A percentile compares a stretch with the other conserved stretches of the same genome.
Conservation (phyloP, 1,140 invertebrate genomes). For the Drosophila leontia region DNA sequence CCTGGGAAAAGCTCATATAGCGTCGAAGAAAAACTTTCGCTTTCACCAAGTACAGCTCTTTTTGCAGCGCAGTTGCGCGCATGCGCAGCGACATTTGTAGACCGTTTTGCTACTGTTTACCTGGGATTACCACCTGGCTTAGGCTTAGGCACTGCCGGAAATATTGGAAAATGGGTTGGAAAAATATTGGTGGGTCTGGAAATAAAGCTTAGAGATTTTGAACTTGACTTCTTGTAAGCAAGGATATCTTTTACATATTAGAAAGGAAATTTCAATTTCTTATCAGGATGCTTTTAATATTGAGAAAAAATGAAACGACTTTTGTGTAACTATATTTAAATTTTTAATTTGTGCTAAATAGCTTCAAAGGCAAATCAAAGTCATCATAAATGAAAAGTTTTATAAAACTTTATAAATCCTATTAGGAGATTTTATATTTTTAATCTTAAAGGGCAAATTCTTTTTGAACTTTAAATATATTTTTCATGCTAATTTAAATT, state of each 20-base stretch:
- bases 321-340: too few relatives aligned
- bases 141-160: slow-evolving; percentile 2
- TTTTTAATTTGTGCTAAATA: too few relatives aligned
- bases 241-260: background rate
- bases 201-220: too few relatives aligned
- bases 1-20: slow-evolving; percentile 37
- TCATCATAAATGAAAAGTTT: too few relatives aligned
- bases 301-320: too few relatives aligned
- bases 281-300: background rate
- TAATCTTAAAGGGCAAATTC: too few relatives aligned
- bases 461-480: too few relatives aligned
- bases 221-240: background rate
- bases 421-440: too few relatives aligned
- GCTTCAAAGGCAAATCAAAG: too few relatives aligned
- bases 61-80: slow-evolving; percentile 42
- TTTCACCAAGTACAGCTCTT: slow-evolving; percentile 65
- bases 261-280: background rate
- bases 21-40: slow-evolving; percentile 74
- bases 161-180: background rate
- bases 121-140: slow-evolving; percentile 21
- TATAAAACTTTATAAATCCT: too few relatives aligned
- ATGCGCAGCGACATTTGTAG: slow-evolving; percentile 43
- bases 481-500: too few relatives aligned
- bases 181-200: too few relatives aligned
- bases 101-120: slow-evolving; percentile 33